A percentile compares a stretch with the other conserved stretches of the same genome.
Evolutionary conservation across 2,888 invertebrate species (phyloP).

Genomic region (Diploptera punctata): DNA sequence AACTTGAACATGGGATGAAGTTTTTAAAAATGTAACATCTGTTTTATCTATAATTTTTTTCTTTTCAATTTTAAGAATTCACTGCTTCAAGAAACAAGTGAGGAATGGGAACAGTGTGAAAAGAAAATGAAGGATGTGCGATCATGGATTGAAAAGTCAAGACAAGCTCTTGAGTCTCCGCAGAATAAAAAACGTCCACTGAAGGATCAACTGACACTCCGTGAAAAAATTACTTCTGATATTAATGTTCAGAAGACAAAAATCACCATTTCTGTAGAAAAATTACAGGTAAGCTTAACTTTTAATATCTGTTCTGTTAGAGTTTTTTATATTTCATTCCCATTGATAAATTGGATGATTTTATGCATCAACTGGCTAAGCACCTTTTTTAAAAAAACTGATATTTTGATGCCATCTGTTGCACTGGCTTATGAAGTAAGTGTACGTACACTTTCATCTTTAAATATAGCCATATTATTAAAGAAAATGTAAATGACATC

Average conservation of each 20-base stretch:
- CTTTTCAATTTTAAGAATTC: slow-evolving; percentile 71
- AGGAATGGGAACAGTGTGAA: slow-evolving; percentile 97
- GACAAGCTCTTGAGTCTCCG: slow-evolving; percentile 75
- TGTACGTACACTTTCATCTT: too few relatives aligned
- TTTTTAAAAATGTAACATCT: too few relatives aligned
- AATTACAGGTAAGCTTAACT: slow-evolving; percentile 74
- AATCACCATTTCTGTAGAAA: slow-evolving; percentile 87
- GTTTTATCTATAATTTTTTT: too few relatives aligned
- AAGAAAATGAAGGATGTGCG: slow-evolving; percentile 90
- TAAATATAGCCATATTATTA: too few relatives aligned
- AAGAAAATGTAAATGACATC: too few relatives aligned
- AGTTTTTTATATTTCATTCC: background rate
- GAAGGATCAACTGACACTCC: slow-evolving; percentile 82
- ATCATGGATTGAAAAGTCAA: slow-evolving; percentile 88
- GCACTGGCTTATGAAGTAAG: too few relatives aligned
- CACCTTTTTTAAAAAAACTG: too few relatives aligned
- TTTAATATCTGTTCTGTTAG: too few relatives aligned
- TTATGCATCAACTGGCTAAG: too few relatives aligned
- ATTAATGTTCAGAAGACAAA: slow-evolving; percentile 90
- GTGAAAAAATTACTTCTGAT: slow-evolving; percentile 88
- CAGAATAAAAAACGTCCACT: slow-evolving; percentile 87
- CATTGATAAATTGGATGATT: background rate
- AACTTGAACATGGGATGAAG: too few relatives aligned
- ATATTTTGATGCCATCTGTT: too few relatives aligned
- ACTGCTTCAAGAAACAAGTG: slow-evolving; percentile 87